A percentile compares a stretch with the other conserved stretches of the same genome.
Evolutionary conservation across 2,113 vertebrate species (phyloP).

Genomic region (Vireo altiloquus): DNA sequence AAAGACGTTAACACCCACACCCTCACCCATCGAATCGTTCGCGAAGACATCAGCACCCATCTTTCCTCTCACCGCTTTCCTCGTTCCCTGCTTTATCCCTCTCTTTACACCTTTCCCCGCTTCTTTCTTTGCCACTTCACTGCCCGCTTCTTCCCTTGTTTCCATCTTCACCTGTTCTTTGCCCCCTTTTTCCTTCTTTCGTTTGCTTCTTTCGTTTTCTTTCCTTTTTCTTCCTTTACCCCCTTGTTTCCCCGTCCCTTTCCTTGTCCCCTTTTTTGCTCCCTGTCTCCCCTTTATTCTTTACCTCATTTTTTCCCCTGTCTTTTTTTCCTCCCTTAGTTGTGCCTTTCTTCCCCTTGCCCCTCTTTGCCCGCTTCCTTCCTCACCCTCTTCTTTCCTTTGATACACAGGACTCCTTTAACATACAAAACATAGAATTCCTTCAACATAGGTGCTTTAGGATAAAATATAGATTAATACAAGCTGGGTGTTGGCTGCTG

Average conservation of each 20-base stretch:
- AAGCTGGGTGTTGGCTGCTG: no score
- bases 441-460: no score
- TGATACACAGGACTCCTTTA: no score
- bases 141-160: background rate
- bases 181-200: background rate
- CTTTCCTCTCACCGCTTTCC: background rate
- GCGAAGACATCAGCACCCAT: background rate
- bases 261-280: background rate
- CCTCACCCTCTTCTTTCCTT: background rate
- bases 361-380: background rate
- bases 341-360: background rate
- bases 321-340: no score
- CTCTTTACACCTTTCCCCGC: rapidly evolving
- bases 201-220: no score
- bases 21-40: background rate
- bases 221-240: background rate
- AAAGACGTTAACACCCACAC: background rate
- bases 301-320: background rate
- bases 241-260: background rate
- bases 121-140: background rate
- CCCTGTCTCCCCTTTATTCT: background rate
- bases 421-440: no score
- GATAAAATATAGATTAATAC: no score
- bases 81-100: no score
- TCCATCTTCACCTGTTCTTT: background rate